Evolutionary conservation across 2,888 invertebrate genomes (phyloP).

Genomic region (Pandemis heparana): DNA sequence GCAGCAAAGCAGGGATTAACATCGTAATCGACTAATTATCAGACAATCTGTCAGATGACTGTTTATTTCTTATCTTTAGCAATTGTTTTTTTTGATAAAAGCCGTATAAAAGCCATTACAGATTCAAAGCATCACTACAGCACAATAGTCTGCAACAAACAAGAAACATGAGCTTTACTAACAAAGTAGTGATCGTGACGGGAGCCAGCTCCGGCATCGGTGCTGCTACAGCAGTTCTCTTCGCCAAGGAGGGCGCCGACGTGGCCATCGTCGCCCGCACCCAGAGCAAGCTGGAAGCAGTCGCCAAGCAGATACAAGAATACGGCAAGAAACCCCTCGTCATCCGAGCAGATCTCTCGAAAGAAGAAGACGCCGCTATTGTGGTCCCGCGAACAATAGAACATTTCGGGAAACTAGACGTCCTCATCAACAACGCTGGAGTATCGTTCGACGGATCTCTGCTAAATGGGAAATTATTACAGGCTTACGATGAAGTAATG

Average conservation of each 20-base stretch:
- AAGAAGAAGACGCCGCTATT: constrained; percentile 52
- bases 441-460: constrained; percentile 46
- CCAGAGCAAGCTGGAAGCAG: constrained; percentile 50
- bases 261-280: constrained; percentile 59
- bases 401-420: constrained; percentile 57
- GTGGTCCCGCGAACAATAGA: constrained; percentile 54
- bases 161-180: constrained; percentile 43
- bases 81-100: not conserved
- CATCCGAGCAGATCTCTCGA: constrained; percentile 56
- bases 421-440: constrained; percentile 63
- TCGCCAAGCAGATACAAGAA: constrained; percentile 48
- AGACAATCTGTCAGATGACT: not conserved
- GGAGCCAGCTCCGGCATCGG: constrained; percentile 70
- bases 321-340: constrained; percentile 49
- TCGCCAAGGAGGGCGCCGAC: constrained; percentile 57
- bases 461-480: constrained; percentile 49
- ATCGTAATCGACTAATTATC: too few species aligned
- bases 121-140: not conserved
- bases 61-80: not conserved
- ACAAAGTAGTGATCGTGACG: constrained; percentile 61
- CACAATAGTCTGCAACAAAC: not conserved
- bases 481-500: constrained; percentile 55
- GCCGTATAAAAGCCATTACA: not conserved
- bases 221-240: constrained; percentile 57
- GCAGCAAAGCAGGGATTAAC: too few species aligned